These are phyloP conservation scores for Canis aureus DNA, from an alignment of 2,113 vertebrate species.

Conservation along the genomic window DNA sequence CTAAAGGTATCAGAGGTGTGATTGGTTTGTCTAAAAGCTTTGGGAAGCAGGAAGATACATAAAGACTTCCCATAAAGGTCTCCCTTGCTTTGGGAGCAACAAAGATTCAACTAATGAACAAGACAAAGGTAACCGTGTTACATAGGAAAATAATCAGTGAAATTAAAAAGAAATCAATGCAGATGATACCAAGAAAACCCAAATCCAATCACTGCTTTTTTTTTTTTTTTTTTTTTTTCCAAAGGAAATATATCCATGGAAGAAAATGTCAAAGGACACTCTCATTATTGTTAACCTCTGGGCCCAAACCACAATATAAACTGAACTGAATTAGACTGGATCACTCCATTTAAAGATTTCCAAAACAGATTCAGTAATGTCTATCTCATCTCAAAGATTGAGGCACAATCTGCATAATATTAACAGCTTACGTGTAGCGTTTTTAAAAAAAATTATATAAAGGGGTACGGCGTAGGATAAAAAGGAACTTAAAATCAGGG, in stretches of 20 bases:
- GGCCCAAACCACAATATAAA: not conserved
- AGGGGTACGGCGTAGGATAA: not conserved
- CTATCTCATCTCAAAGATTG: not conserved
- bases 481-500: not conserved
- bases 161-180: not conserved
- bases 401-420: not conserved
- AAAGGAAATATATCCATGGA: not conserved
- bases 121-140: not conserved
- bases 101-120: not conserved
- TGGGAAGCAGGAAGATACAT: not conserved
- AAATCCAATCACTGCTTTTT: not conserved
- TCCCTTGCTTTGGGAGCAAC: not conserved
- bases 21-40: not conserved
- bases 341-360: not conserved
- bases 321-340: not conserved
- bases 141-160: not conserved
- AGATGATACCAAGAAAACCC: not conserved
- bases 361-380: not conserved
- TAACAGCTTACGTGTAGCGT: not conserved
- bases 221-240: no score
- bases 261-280: not conserved
- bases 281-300: not conserved
- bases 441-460: not conserved
- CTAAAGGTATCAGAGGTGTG: not conserved
- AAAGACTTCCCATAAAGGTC: not conserved